phyloP scores from a whole-genome alignment of 1,140 invertebrate species.

The Meloidogyne exigua region DNA sequence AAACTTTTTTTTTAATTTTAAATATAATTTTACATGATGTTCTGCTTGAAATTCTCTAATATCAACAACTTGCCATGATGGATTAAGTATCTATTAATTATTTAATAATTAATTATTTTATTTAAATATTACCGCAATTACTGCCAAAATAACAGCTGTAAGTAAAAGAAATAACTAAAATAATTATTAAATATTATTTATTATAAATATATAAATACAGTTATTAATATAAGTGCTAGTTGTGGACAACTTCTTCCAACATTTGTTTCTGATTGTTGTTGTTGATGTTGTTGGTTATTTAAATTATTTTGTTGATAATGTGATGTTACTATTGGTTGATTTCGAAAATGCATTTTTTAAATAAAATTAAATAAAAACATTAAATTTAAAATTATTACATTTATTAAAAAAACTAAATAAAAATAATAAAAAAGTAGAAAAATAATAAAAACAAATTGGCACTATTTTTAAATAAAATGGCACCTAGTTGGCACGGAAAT shows the following conservation, averaged over 20 bases:
- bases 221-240: constrained; percentile 27
- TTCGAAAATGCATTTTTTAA: neutral
- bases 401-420: neutral
- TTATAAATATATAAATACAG: neutral
- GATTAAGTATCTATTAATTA: constrained; percentile 30
- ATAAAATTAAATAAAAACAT: neutral
- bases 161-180: constrained; percentile 49
- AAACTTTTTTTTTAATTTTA: neutral
- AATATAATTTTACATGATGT: constrained; percentile 55
- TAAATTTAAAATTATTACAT: neutral
- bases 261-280: neutral
- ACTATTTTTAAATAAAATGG: neutral
- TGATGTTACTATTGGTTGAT: constrained; percentile 7
- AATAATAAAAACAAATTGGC: neutral
- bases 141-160: constrained; percentile 46
- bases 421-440: neutral
- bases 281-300: too few relatives aligned
- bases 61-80: constrained; percentile 62
- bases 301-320: constrained; percentile 5
- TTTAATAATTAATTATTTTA: neutral
- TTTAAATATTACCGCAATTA: constrained; percentile 42
- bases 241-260: constrained; percentile 32
- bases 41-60: constrained; percentile 58
- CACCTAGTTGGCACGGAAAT: neutral
- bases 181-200: neutral